These are phyloP conservation scores for Perizoma affinitatum DNA, from an alignment of 2,888 invertebrate genomes.

Conservation along the genomic window DNA sequence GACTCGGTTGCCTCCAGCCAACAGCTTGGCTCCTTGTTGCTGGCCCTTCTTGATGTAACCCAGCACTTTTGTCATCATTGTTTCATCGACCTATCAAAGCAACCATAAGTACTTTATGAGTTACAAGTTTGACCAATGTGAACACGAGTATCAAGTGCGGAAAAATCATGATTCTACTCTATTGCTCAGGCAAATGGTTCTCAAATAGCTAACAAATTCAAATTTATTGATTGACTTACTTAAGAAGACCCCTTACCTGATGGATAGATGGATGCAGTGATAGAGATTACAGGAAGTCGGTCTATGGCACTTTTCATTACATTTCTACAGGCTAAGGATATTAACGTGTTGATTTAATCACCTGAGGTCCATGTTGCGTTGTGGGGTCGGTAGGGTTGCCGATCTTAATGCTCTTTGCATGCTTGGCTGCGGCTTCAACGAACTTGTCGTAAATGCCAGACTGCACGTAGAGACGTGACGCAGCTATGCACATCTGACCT, in stretches of 20 bases:
- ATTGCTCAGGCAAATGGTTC: too few species aligned
- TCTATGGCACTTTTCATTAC: too few species aligned
- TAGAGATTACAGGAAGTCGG: too few species aligned
- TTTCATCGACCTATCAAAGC: slow-evolving; percentile 84
- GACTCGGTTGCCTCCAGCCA: slow-evolving; percentile 87
- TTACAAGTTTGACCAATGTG: background rate
- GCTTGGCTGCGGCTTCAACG: slow-evolving; percentile 87
- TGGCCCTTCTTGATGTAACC: slow-evolving; percentile 90
- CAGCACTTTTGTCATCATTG: slow-evolving; percentile 90
- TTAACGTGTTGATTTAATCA: slow-evolving; percentile 5
- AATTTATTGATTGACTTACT: too few species aligned
- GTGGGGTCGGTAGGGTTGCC: slow-evolving; percentile 73
- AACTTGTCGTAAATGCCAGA: slow-evolving; percentile 91
- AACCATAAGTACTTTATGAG: background rate
- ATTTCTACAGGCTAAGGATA: too few species aligned
- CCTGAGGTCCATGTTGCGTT: slow-evolving; percentile 58
- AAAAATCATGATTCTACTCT: too few species aligned
- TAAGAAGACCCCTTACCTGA: too few species aligned
- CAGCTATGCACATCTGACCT: slow-evolving; percentile 63
- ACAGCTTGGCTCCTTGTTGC: slow-evolving; percentile 90
- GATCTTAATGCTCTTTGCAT: slow-evolving; percentile 87
- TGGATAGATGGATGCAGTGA: too few species aligned
- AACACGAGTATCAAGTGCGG: too few species aligned
- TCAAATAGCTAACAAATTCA: too few species aligned
- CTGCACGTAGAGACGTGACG: slow-evolving; percentile 64